phyloP scores from a whole-genome alignment of 2,888 invertebrate genomes.

The Chymomyza procnemis region DNA sequence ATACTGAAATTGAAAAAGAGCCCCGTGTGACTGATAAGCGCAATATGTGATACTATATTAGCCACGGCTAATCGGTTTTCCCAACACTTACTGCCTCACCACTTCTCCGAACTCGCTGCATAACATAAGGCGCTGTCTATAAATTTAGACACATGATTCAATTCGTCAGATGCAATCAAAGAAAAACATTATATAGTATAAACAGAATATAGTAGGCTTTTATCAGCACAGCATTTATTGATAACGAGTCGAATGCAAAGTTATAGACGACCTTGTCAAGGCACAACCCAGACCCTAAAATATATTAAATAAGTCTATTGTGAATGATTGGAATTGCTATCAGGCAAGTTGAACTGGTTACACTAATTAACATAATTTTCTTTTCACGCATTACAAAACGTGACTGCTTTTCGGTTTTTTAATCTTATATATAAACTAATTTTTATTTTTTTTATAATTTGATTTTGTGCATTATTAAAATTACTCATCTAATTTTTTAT shows the following conservation, averaged over 20 bases:
- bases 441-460: too few relatives aligned
- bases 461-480: too few relatives aligned
- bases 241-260: not conserved
- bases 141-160: constrained; percentile 41
- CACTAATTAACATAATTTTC: too few relatives aligned
- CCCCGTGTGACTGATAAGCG: too few relatives aligned
- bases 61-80: too few relatives aligned
- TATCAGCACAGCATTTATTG: not conserved
- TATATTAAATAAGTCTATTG: constrained; percentile 18
- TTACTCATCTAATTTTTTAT: too few relatives aligned
- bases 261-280: not conserved
- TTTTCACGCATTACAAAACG: too few relatives aligned
- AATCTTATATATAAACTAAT: too few relatives aligned
- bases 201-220: not conserved
- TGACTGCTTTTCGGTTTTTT: too few relatives aligned
- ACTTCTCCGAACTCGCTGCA: not conserved
- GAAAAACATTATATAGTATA: not conserved
- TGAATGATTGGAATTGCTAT: constrained; percentile 36
- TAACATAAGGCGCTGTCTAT: not conserved
- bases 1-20: too few relatives aligned
- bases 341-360: not conserved
- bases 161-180: not conserved
- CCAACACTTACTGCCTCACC: not conserved
- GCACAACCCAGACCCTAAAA: not conserved
- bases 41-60: too few relatives aligned